Conservation (phyloP, 35 echinoderm and acorn worm genomes). For the Acanthaster planci region DNA sequence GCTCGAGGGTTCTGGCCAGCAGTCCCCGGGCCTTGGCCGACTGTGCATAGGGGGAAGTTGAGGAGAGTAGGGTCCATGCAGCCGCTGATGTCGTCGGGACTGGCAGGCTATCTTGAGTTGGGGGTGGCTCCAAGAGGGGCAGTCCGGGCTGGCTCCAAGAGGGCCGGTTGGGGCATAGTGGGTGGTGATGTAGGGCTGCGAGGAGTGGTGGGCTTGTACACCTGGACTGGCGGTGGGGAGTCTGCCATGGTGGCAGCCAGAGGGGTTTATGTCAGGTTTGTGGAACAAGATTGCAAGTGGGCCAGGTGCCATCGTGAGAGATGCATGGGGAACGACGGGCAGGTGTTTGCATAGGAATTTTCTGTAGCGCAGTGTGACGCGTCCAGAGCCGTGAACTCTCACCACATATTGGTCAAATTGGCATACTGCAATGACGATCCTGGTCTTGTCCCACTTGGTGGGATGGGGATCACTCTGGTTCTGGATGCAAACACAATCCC, state of each 20-base stretch:
- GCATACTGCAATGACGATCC: conserved; percentile 34
- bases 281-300: not conserved
- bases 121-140: not conserved
- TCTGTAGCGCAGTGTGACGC: conserved; percentile 39
- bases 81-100: not conserved
- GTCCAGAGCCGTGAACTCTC: conserved; percentile 48
- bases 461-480: conserved; percentile 52
- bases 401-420: conserved; percentile 55
- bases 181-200: too few relatives aligned
- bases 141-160: not conserved
- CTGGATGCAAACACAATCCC: conserved; percentile 45
- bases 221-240: not conserved
- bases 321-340: conserved; percentile 32
- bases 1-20: not conserved
- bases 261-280: not conserved
- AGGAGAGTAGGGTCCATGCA: too few relatives aligned
- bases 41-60: not conserved
- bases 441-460: conserved; percentile 64
- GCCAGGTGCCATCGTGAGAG: not conserved
- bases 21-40: not conserved
- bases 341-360: conserved; percentile 30
- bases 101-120: not conserved
- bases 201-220: not conserved
- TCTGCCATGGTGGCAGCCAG: not conserved
- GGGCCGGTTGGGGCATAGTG: too few relatives aligned